A percentile compares a stretch with the other conserved stretches of the same genome.
Conservation (phyloP, 2,113 vertebrate genomes). For the Gambusia holbrooki region DNA sequence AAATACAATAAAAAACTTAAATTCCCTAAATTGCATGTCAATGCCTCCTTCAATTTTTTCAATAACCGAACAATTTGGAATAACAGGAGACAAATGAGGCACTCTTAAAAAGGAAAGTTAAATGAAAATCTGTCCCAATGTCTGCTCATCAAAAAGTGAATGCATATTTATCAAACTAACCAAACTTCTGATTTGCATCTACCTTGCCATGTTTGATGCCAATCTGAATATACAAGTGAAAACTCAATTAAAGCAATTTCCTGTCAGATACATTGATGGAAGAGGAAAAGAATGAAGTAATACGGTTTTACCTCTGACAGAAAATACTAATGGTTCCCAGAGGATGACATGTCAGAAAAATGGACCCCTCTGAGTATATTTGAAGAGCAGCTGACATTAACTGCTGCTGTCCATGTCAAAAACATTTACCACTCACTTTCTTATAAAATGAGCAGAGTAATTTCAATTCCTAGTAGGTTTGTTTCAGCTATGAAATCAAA, state of each 20-base stretch:
- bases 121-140: background rate
- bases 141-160: background rate
- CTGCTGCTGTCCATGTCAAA: slow-evolving; percentile 33
- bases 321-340: slow-evolving; percentile 37
- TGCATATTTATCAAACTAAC: background rate
- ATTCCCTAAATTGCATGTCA: background rate
- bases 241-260: background rate
- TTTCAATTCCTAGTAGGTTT: background rate
- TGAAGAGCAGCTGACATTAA: slow-evolving; percentile 36
- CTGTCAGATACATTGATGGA: background rate
- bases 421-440: background rate
- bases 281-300: background rate
- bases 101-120: background rate
- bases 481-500: slow-evolving; percentile 2
- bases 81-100: background rate
- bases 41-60: background rate
- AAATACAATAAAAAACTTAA: background rate
- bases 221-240: background rate
- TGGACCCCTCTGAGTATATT: background rate
- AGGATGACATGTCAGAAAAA: slow-evolving; percentile 43
- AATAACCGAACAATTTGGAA: background rate
- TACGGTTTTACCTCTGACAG: background rate
- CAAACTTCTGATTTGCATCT: background rate
- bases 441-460: background rate
- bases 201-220: background rate